Percentiles rank a stretch among this genome's conserved stretches.
Evolutionary conservation across 2,888 invertebrate species (phyloP).

Genomic region (Ephialtes manifestator): DNA sequence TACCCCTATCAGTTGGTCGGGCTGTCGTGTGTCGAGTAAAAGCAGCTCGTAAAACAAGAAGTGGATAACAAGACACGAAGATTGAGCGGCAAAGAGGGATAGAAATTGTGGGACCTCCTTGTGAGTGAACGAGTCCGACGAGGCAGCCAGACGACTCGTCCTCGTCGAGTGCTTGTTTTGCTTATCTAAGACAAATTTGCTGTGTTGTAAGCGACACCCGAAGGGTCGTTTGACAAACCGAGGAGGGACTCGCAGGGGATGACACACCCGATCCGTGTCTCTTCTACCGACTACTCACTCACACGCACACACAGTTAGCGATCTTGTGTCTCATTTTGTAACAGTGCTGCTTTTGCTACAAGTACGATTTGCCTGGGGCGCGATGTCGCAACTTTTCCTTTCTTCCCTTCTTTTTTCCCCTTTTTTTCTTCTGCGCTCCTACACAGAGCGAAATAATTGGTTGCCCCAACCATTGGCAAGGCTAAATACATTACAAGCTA

Average conservation of each 20-base stretch:
- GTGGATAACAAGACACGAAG: conserved; percentile 59
- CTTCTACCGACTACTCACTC: conserved; percentile 55
- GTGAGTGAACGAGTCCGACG: conserved; percentile 33
- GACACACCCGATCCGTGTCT: conserved; percentile 59
- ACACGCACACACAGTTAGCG: conserved; percentile 12
- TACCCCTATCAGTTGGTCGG: conserved; percentile 21
- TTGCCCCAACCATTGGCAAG: no score
- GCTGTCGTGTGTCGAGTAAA: conserved; percentile 10
- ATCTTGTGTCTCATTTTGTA: conserved; percentile 57
- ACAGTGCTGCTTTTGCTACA: conserved; percentile 26
- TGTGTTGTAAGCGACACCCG: conserved; percentile 84
- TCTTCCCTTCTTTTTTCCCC: not conserved
- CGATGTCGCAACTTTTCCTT: conserved; percentile 25
- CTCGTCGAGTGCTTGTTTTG: conserved; percentile 82
- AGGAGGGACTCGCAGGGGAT: conserved; percentile 79
- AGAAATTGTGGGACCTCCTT: conserved; percentile 20
- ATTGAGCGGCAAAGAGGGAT: conserved; percentile 43
- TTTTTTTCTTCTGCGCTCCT: not conserved
- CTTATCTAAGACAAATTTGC: conserved; percentile 85
- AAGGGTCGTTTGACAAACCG: conserved; percentile 84
- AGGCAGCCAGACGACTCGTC: conserved; percentile 18
- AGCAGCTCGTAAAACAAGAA: conserved; percentile 61
- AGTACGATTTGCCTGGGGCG: conserved; percentile 36
- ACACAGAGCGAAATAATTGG: no score
- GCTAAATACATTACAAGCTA: no score